Evolutionary conservation across 2,113 vertebrate species (phyloP).

Genomic region (Stegostoma tigrinum): DNA sequence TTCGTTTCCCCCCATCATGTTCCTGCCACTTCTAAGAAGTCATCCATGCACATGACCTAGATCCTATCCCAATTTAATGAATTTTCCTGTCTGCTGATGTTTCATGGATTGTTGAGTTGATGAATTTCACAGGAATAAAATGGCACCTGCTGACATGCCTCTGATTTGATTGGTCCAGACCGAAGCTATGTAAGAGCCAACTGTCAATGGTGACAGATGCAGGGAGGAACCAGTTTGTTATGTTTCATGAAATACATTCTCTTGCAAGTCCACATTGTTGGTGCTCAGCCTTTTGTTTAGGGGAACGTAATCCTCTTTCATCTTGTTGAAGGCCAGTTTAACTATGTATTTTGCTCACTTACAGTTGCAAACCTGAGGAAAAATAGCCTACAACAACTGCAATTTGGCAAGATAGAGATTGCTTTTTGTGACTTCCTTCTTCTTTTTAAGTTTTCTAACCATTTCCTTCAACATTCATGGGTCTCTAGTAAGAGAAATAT

Average conservation of each 20-base stretch:
- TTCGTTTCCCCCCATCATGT: constrained; percentile 11
- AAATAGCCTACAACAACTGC: not conserved
- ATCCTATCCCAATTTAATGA: constrained; percentile 41
- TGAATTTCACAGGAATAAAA: constrained; percentile 44
- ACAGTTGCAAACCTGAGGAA: not conserved
- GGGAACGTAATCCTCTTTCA: constrained; percentile 26
- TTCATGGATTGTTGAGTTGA: constrained; percentile 43
- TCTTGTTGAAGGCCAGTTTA: not conserved
- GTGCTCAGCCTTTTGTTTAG: constrained; percentile 4
- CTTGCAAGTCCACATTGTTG: not conserved
- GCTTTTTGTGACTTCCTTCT: not conserved
- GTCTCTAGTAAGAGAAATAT: not conserved
- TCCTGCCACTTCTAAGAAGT: constrained; percentile 38
- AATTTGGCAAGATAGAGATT: not conserved
- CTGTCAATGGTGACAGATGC: constrained; percentile 39
- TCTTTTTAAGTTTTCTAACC: not conserved
- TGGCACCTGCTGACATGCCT: constrained; percentile 42
- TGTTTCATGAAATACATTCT: constrained; percentile 34
- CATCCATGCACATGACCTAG: constrained; percentile 39
- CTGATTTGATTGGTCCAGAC: constrained; percentile 40
- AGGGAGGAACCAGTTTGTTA: constrained; percentile 37
- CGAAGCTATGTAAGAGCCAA: not conserved
- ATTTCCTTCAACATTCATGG: not conserved
- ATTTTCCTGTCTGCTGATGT: constrained; percentile 39
- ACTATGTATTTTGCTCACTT: not conserved